Evolutionary conservation across 1,140 invertebrate species (phyloP).

Genomic region (Drosophila repletoides): DNA sequence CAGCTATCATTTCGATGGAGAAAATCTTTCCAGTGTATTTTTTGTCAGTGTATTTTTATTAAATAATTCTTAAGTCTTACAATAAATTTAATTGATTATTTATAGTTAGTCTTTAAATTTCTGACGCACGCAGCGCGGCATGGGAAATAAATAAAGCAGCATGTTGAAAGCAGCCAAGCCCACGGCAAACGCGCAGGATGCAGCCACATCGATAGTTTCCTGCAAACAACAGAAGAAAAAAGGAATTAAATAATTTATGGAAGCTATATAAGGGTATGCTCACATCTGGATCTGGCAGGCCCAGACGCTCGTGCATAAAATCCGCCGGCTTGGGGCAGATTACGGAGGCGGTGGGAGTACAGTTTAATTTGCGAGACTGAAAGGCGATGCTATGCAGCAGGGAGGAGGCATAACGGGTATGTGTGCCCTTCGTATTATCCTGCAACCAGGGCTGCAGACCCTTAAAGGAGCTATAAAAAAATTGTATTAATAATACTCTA

Average conservation of each 20-base stretch:
- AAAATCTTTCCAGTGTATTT: too few relatives aligned
- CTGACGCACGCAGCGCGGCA: slow-evolving; percentile 92
- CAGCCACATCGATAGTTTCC: slow-evolving; percentile 86
- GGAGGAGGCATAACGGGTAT: slow-evolving; percentile 89
- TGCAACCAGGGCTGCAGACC: slow-evolving; percentile 90
- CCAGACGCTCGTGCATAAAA: slow-evolving; percentile 78
- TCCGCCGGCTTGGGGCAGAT: slow-evolving; percentile 79
- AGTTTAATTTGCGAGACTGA: slow-evolving; percentile 74
- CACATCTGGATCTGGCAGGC: slow-evolving; percentile 81
- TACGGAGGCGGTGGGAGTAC: slow-evolving; percentile 70
- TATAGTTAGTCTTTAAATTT: slow-evolving; percentile 92
- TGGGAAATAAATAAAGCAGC: slow-evolving; percentile 91
- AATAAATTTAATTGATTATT: not conserved
- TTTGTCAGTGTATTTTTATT: not conserved
- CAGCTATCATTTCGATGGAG: too few relatives aligned
- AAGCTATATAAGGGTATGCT: slow-evolving; percentile 76
- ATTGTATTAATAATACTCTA: slow-evolving; percentile 24
- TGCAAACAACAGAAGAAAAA: slow-evolving; percentile 19
- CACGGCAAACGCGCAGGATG: slow-evolving; percentile 92
- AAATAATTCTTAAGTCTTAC: not conserved
- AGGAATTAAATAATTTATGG: slow-evolving; percentile 9
- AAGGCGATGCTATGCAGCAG: slow-evolving; percentile 88
- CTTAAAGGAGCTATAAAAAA: slow-evolving; percentile 85
- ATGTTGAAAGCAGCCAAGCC: slow-evolving; percentile 92
- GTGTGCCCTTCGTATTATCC: slow-evolving; percentile 90